Conservation (phyloP, 2,888 invertebrate species). For the Rhopalosiphum nymphaeae region DNA sequence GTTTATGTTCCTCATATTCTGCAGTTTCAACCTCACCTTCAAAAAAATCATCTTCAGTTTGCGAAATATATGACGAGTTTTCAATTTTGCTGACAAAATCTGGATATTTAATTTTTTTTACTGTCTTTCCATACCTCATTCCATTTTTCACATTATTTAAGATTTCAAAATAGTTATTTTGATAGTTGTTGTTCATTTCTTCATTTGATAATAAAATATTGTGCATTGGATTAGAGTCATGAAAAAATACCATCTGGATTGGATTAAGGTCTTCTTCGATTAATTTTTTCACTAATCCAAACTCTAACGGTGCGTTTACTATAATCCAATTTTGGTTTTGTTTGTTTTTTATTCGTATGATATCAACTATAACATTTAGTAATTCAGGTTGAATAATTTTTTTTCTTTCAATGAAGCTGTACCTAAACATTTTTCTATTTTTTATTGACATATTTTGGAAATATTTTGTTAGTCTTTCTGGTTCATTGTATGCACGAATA, state of each 20-base stretch:
- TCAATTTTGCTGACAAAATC: background rate
- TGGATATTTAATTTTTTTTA: background rate
- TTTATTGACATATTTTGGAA: background rate
- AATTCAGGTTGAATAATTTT: background rate
- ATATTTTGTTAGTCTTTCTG: constrained; percentile 5
- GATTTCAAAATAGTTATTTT: background rate
- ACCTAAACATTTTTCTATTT: background rate
- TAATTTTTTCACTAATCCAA: constrained; percentile 16
- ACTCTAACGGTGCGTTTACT: constrained; percentile 35
- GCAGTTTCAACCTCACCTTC: background rate
- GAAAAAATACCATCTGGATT: constrained; percentile 31
- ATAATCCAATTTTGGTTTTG: constrained; percentile 41
- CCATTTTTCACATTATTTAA: constrained; percentile 21
- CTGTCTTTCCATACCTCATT: background rate
- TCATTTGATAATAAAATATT: background rate
- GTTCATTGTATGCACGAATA: background rate
- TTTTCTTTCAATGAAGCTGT: background rate
- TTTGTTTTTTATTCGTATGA: background rate
- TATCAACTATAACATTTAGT: background rate
- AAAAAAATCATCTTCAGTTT: background rate
- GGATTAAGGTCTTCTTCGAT: background rate
- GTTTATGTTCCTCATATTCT: background rate
- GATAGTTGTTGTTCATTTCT: too few relatives aligned
- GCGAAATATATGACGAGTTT: background rate
- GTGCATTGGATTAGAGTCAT: constrained; percentile 26